These are phyloP conservation scores for Bombus vancouverensis DNA, from an alignment of 1,140 invertebrate species.

Conservation along the genomic window DNA sequence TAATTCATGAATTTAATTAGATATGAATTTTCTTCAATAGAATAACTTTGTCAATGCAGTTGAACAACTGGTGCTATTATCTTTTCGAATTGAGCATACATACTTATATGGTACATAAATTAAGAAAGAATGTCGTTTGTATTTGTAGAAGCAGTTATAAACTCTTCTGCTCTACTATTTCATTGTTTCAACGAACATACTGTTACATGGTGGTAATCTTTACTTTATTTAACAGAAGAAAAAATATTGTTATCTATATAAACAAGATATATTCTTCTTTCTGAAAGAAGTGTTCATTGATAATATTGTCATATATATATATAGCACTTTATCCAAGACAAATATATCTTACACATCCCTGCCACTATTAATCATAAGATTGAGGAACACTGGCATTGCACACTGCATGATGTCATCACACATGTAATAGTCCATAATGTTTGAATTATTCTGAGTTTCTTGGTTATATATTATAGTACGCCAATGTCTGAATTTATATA, in stretches of 20 bases:
- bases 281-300: slow-evolving; percentile 6
- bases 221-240: slow-evolving; percentile 7
- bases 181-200: not conserved
- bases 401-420: slow-evolving; percentile 48
- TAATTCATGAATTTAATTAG: not conserved
- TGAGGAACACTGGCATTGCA: slow-evolving; percentile 49
- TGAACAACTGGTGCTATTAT: slow-evolving; percentile 36
- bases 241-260: slow-evolving; percentile 28
- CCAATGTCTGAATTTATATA: slow-evolving; percentile 41
- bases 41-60: not conserved
- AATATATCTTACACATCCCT: slow-evolving; percentile 22
- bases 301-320: slow-evolving; percentile 17
- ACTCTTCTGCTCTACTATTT: slow-evolving; percentile 10
- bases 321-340: slow-evolving; percentile 18
- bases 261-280: not conserved
- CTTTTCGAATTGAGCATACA: slow-evolving; percentile 14
- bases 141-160: slow-evolving; percentile 36
- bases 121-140: slow-evolving; percentile 29
- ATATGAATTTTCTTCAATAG: not conserved
- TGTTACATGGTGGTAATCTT: not conserved
- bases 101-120: slow-evolving; percentile 16
- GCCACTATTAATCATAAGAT: slow-evolving; percentile 51
- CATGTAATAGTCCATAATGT: slow-evolving; percentile 49
- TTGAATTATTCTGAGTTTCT: slow-evolving; percentile 62
- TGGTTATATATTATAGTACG: slow-evolving; percentile 36